Evolutionary conservation across 2,113 vertebrate genomes (phyloP).

Genomic region (Tragulus kanchil): DNA sequence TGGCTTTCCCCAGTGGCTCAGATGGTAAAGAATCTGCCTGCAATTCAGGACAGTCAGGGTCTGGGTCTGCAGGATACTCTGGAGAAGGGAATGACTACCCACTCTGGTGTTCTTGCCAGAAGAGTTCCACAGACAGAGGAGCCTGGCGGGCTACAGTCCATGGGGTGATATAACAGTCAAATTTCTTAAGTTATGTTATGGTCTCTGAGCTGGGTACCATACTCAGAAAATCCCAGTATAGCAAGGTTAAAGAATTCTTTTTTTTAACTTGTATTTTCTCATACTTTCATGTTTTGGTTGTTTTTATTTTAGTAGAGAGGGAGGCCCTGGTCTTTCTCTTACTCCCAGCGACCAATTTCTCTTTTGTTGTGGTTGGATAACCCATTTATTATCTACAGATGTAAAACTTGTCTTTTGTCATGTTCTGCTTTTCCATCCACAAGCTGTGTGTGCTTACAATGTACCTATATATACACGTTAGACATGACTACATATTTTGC

Average conservation of each 20-base stretch:
- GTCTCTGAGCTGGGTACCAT: conserved; percentile 12
- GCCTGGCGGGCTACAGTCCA: not conserved
- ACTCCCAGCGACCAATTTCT: conserved; percentile 6
- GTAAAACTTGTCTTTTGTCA: conserved; percentile 31
- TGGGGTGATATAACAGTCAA: not conserved
- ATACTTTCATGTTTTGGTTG: not conserved
- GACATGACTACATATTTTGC: not conserved
- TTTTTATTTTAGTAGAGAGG: conserved; percentile 25
- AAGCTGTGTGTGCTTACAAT: not conserved
- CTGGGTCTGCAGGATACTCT: not conserved
- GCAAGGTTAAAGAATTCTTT: not conserved
- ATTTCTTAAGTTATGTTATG: not conserved
- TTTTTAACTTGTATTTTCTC: not conserved
- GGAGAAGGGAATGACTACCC: not conserved
- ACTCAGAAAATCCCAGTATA: not conserved
- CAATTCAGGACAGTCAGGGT: not conserved
- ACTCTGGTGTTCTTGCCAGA: not conserved
- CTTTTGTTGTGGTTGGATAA: not conserved
- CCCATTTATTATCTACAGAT: not conserved
- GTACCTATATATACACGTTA: not conserved
- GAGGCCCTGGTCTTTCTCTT: conserved; percentile 13
- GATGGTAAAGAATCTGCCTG: not conserved
- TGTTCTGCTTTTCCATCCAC: not conserved
- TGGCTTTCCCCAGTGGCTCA: not conserved
- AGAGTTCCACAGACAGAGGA: not conserved